Evolutionary conservation across 2,888 invertebrate species (phyloP).

Genomic region (Danaus chrysippus): DNA sequence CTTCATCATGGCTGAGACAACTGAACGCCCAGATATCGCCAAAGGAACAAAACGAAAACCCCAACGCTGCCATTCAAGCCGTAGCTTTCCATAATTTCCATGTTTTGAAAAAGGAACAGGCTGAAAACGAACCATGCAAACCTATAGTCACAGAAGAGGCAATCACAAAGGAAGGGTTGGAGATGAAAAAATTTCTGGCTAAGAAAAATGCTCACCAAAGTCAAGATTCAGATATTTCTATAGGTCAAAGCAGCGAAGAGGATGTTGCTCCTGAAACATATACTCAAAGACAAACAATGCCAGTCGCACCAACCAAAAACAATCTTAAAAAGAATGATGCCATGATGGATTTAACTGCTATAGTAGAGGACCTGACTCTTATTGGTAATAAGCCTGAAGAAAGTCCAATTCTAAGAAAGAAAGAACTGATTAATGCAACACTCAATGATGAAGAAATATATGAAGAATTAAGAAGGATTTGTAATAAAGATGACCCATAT

Average conservation of each 20-base stretch:
- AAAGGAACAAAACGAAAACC: constrained; percentile 93
- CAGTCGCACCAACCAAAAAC: constrained; percentile 69
- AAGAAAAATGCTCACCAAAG: constrained; percentile 86
- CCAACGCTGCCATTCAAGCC: constrained; percentile 93
- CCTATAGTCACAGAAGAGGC: constrained; percentile 89
- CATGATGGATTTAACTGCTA: constrained; percentile 56
- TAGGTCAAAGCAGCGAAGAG: constrained; percentile 77
- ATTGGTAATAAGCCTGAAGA: constrained; percentile 72
- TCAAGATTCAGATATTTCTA: constrained; percentile 76
- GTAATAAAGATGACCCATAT: constrained; percentile 90
- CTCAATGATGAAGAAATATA: constrained; percentile 87
- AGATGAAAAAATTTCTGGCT: constrained; percentile 87
- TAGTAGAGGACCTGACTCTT: constrained; percentile 63
- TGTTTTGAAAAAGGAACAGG: constrained; percentile 87
- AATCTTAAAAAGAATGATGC: constrained; percentile 65
- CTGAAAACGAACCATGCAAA: constrained; percentile 85
- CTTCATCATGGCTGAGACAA: constrained; percentile 88
- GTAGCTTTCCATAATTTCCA: constrained; percentile 94
- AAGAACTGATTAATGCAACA: constrained; percentile 74
- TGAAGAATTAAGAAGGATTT: constrained; percentile 86
- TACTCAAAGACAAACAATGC: constrained; percentile 77
- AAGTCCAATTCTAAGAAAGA: constrained; percentile 81
- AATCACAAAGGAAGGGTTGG: constrained; percentile 90
- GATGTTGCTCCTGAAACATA: constrained; percentile 63
- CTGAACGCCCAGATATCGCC: constrained; percentile 91